Conservation (phyloP, 2,888 invertebrate genomes). For the Spatulosminthurus flaviceps region DNA sequence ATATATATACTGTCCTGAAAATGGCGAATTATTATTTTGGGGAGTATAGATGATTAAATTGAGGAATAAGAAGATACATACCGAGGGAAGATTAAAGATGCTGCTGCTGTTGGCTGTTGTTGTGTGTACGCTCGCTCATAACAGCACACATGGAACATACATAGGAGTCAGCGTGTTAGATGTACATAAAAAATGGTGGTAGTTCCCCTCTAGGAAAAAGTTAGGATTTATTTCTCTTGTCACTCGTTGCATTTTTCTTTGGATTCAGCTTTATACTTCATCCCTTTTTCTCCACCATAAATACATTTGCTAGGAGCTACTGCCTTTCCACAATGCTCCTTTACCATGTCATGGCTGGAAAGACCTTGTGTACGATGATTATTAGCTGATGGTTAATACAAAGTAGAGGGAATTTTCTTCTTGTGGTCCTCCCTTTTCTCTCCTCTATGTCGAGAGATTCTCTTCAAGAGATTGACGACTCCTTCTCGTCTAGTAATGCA, state of each 20-base stretch:
- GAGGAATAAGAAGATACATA: not conserved
- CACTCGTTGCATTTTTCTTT: conserved; percentile 38
- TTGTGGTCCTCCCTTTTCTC: not conserved
- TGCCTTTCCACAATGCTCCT: not conserved
- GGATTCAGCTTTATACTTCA: conserved; percentile 16
- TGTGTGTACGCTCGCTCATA: not conserved
- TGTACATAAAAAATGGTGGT: not conserved
- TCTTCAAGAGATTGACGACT: conserved; percentile 19
- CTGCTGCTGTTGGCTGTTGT: not conserved
- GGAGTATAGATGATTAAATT: not conserved
- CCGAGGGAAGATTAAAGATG: not conserved
- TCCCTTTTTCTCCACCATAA: conserved; percentile 25
- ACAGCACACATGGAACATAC: not conserved
- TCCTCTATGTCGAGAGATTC: not conserved
- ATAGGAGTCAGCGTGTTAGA: not conserved
- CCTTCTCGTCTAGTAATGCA: not conserved
- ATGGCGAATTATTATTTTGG: conserved; percentile 10
- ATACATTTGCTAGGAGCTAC: not conserved
- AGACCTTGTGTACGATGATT: conserved; percentile 19
- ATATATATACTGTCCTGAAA: no score
- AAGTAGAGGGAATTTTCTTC: not conserved
- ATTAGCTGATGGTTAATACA: conserved; percentile 38
- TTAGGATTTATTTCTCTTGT: conserved; percentile 45
- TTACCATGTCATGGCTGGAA: not conserved
- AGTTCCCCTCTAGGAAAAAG: conserved; percentile 30